Evolutionary conservation across 2,888 invertebrate genomes (phyloP), one percentile per base, ranked within the genome.

Genomic region (Scaptodrosophila latifasciaeformis): DNA sequence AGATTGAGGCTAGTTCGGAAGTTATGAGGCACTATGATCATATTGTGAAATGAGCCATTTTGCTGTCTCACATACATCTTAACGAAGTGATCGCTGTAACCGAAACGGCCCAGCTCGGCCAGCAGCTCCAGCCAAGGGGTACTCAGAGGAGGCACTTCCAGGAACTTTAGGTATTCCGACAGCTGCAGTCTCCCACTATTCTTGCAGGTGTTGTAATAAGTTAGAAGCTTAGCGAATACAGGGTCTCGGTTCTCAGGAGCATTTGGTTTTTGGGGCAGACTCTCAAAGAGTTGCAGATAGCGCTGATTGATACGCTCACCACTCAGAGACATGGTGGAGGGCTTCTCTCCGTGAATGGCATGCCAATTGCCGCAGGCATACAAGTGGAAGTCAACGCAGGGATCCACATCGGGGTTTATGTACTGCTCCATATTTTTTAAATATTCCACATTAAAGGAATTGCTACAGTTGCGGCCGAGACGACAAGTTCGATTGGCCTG

Each of bases 321-420:
- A 24, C 74, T 82, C 13, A 77, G 19, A 2, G 63, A 57, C 67
- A 82, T 74, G 12, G 74, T 70, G 1, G 75, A 72, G 6, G 15
- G 59, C 4, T 51, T 51, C 5, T 53, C 45, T 1, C 42, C 60
- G 2, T 76, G 68, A n/a, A 53, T 49, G 0, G 47, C 27, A 1
- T 39, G 30, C 84, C 84, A 83, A 12, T 71, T 71, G 43, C 82
- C 78, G 31, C 82, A 83, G 17, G 83, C 78, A 30, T 81, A 70
- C 10, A 56, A 59, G 49, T 83, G 67, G 13, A 82, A 83, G 43
- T 84, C 67, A 12, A 67, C 63, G 39, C 83, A 83, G 0, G 84
- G 76, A 54, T 77, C 60, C 30, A 62, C 50, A 27, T 65, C 59
- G 1, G 52, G 56, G 13, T 63, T 60, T 65, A 82, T 74, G 6